A percentile compares a stretch with the other conserved stretches of the same genome.
Conservation (phyloP, 2,797 vertebrate genomes). For the Sebastes jordani region DNA sequence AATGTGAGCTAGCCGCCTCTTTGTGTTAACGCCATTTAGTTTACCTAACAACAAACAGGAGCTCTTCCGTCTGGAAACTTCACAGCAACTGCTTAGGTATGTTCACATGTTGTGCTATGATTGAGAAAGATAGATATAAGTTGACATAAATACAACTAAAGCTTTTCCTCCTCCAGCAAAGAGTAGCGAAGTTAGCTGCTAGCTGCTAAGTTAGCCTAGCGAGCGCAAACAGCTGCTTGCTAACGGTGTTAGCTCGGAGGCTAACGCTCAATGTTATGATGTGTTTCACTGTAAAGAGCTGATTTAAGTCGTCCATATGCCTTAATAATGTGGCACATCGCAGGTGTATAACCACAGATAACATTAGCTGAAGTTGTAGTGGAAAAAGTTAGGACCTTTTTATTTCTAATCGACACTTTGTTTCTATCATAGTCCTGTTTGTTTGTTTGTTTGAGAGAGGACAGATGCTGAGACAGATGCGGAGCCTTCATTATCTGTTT, state of each 20-base stretch:
- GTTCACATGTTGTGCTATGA: background rate
- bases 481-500: background rate
- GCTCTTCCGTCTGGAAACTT: conserved; percentile 1
- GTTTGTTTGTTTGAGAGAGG: background rate
- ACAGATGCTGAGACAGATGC: background rate
- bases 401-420: background rate
- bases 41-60: conserved; percentile 20
- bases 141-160: background rate
- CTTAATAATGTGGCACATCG: rapidly evolving
- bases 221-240: conserved; percentile 38
- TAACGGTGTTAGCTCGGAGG: conserved; percentile 14
- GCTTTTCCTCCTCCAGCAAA: background rate
- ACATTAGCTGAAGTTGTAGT: background rate
- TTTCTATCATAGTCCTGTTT: background rate
- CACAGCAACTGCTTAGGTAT: conserved; percentile 33
- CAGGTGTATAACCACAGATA: rapidly evolving
- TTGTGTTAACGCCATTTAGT: conserved; percentile 47
- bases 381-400: conserved; percentile 1
- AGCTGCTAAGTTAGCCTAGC: conserved; percentile 29
- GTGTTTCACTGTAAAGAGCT: too few species aligned
- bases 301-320: rapidly evolving
- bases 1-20: conserved; percentile 39
- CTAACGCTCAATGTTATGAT: background rate
- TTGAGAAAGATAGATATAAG: background rate
- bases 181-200: conserved; percentile 48